Evolutionary conservation across 2,888 invertebrate genomes (phyloP), one percentile per base, ranked within the genome.

Genomic region (Drosophila suboccidentalis): DNA sequence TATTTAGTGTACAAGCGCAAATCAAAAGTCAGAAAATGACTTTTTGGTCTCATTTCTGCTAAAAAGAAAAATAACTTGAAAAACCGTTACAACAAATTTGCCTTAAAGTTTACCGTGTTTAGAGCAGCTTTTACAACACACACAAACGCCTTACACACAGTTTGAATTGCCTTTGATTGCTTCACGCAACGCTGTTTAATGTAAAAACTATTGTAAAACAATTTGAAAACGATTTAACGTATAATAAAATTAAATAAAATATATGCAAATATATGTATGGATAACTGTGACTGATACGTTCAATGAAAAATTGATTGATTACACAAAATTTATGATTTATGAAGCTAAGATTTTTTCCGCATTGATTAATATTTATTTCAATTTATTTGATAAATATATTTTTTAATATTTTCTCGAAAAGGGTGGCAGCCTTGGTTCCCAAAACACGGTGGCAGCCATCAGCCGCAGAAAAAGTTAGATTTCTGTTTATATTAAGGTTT

Each of bases 71-170:
- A 49, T 3, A 34, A 60, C 38, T 55, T 32, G 46, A 39, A 10
- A 34, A 26, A 38, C 36, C 5, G 34, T 34, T 55, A 46, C 39
- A 34, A 61, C 15, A 43, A 29, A 59, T 55, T 71, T 83, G 87
- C 89, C 89, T 89, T 85, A 49, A 81, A 89, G 89, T 85, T 79
- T 83, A 87, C 81, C 70, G 49, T 68, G 50, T 68, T 80, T 74
- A 53, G 50, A 50, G 58, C 50, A 68, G 69, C 72, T 47, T 67
- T 60, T 53, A 63, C 41, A 59, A 29, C 32, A 69, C 17, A 69
- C 17, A 51, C 22, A 74, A n/a, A 57, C 66, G 80, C 80, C 79
- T 78, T 75, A 80, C 43, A 75, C 53, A 62, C 29, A 61, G 26
- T 43, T 61, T 64, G 17, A 67, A 80, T 71, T 76, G 84, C 78